Conservation (phyloP, 2,797 vertebrate genomes). For the Distichodus sexfasciatus region DNA sequence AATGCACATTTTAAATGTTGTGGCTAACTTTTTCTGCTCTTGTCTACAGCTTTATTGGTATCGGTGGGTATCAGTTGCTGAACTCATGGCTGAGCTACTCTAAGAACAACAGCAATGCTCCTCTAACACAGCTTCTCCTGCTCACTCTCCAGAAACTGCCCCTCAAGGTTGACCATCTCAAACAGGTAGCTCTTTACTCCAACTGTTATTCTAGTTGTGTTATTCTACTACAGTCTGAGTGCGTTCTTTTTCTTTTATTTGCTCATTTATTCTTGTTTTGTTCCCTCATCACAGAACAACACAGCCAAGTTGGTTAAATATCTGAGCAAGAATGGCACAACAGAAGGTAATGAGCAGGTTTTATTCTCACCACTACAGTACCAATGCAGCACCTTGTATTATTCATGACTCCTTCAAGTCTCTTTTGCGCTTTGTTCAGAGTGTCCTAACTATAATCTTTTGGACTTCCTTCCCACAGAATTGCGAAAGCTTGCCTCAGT, state of each 20-base stretch:
- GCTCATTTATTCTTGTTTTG: not conserved
- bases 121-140: conserved; percentile 89
- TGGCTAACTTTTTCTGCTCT: too few relatives aligned
- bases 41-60: conserved; percentile 82
- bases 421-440: not conserved
- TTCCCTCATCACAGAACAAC: conserved; percentile 81
- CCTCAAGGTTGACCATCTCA: conserved; percentile 92
- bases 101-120: conserved; percentile 87
- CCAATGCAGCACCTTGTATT: too few relatives aligned
- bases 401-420: too few relatives aligned
- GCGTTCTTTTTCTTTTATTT: not conserved
- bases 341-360: conserved; percentile 78
- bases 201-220: not conserved
- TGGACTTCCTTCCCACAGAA: conserved; percentile 64
- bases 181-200: conserved; percentile 75
- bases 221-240: not conserved
- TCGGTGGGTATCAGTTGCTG: conserved; percentile 90
- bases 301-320: conserved; percentile 96
- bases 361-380: not conserved
- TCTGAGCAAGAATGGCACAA: conserved; percentile 88
- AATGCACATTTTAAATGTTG: too few relatives aligned
- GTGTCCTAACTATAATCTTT: not conserved
- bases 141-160: conserved; percentile 91
- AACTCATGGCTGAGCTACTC: conserved; percentile 92
- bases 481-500: conserved; percentile 85